Evolutionary conservation across 2,797 vertebrate species (phyloP).

Genomic region (Oceanodroma leucorhoa): DNA sequence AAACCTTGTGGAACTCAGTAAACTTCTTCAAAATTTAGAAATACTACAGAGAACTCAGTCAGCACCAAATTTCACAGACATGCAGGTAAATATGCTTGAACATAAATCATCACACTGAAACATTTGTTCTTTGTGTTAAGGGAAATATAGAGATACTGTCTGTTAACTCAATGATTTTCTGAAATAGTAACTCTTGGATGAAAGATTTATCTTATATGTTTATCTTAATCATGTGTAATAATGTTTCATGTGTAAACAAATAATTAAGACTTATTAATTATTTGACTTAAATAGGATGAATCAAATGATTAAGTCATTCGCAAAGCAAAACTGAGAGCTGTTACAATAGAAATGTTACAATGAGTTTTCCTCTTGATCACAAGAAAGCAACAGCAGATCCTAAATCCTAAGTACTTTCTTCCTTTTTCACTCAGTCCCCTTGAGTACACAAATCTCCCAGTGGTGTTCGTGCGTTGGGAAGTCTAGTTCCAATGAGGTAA

Average conservation of each 20-base stretch:
- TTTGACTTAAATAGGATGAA: not conserved
- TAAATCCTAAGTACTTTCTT: not conserved
- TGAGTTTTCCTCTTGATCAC: not conserved
- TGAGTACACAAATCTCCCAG: not conserved
- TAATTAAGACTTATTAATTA: not conserved
- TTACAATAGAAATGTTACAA: not conserved
- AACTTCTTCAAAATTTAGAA: conserved; percentile 95
- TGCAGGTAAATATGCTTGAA: conserved; percentile 86
- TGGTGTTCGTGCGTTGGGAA: not conserved
- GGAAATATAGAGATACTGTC: not conserved
- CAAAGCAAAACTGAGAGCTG: not conserved
- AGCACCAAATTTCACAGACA: conserved; percentile 96
- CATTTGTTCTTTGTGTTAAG: not conserved
- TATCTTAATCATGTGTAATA: not conserved
- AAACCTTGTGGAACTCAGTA: conserved; percentile 93
- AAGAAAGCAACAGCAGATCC: not conserved
- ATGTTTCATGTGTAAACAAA: not conserved
- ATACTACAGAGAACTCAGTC: conserved; percentile 98
- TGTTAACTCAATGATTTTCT: not conserved
- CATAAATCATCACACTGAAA: not conserved
- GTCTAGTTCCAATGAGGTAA: not conserved
- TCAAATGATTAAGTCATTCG: not conserved
- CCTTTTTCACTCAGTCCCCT: not conserved
- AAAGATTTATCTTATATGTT: not conserved
- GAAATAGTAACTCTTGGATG: not conserved